phyloP scores from a whole-genome alignment of 2,113 vertebrate genomes.

The Pogonocichla stellata region DNA sequence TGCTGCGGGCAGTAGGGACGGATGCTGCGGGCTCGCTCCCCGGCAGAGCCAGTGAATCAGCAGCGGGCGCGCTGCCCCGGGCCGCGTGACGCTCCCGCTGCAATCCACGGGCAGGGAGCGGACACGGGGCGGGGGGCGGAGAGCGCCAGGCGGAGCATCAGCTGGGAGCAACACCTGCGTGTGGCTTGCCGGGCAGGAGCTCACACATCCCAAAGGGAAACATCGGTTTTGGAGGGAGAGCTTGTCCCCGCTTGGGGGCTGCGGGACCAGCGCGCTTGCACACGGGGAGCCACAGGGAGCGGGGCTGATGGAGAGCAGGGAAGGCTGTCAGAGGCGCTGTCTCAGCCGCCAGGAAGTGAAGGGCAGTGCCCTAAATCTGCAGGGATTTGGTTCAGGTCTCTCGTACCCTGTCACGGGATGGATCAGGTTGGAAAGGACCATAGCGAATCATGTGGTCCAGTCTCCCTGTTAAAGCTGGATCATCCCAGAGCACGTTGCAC shows the following conservation, averaged over 20 bases:
- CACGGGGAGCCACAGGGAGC: rapidly evolving
- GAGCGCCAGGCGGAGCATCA: rapidly evolving
- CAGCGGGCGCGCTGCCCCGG: background rate
- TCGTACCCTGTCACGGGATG: rapidly evolving
- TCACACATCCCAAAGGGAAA: rapidly evolving
- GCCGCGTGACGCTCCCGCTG: background rate
- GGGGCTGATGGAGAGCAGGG: background rate
- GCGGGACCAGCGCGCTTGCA: rapidly evolving
- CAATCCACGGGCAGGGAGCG: background rate
- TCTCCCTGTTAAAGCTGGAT: background rate
- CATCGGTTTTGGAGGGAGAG: rapidly evolving
- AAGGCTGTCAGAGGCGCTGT: no score
- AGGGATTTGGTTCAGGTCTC: background rate
- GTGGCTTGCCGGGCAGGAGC: background rate
- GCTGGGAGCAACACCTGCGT: rapidly evolving
- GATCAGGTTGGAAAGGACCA: background rate
- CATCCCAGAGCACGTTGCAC: no score
- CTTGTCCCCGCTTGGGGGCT: rapidly evolving
- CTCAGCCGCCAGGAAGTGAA: background rate
- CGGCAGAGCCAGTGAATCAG: background rate
- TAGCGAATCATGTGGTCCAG: no score
- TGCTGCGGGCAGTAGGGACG: background rate
- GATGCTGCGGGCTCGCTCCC: background rate
- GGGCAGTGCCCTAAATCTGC: background rate
- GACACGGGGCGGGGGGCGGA: no score